Conservation (phyloP, 2,797 vertebrate species). For the Carcharodon carcharias region DNA sequence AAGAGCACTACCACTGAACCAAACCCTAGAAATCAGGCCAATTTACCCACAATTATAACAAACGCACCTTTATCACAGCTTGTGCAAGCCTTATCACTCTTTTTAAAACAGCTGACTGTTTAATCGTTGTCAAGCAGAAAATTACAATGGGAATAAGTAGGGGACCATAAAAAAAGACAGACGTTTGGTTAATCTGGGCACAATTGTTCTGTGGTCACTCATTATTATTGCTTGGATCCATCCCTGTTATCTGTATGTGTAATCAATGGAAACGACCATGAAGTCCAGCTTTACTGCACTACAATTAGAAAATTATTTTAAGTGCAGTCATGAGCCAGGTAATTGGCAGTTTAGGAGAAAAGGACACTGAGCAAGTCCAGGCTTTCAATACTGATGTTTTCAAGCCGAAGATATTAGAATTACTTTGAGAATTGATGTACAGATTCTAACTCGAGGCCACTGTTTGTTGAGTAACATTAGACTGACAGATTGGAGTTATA, state of each 20-base stretch:
- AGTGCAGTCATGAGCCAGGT: not conserved
- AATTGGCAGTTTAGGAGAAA: not conserved
- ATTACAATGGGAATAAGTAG: not conserved
- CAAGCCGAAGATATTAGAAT: not conserved
- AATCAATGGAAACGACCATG: not conserved
- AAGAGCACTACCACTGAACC: not conserved
- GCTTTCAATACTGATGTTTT: not conserved
- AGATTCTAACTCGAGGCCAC: not conserved
- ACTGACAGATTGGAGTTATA: too few species aligned
- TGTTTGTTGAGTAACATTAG: not conserved
- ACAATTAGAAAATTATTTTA: conserved; percentile 9
- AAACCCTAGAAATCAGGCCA: not conserved
- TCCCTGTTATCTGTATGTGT: not conserved
- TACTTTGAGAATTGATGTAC: not conserved
- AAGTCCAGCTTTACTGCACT: not conserved
- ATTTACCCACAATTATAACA: not conserved
- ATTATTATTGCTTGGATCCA: not conserved
- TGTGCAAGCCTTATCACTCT: not conserved
- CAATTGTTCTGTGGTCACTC: not conserved
- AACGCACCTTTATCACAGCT: not conserved
- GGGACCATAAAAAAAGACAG: not conserved
- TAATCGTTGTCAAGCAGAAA: not conserved
- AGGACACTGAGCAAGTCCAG: not conserved
- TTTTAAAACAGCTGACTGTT: not conserved
- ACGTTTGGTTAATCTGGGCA: not conserved